phyloP scores from a whole-genome alignment of 2,888 invertebrate genomes.

The Drosophila macrothrix region DNA sequence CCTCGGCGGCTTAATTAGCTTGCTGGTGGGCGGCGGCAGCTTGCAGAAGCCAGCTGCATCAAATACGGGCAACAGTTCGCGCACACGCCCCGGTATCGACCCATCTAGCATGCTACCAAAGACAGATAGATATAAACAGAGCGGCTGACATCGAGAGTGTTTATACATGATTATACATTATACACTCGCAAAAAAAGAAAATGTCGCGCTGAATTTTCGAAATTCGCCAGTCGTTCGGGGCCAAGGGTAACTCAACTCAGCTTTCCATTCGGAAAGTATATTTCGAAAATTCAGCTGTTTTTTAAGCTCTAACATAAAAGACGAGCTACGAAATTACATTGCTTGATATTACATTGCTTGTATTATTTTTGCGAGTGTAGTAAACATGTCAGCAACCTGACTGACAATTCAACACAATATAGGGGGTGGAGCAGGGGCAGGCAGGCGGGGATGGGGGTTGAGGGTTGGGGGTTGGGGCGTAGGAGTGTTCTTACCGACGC shows the following conservation, averaged over 20 bases:
- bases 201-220: neutral
- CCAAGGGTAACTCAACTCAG: neutral
- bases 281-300: neutral
- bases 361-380: neutral
- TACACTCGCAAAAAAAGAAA: conserved; percentile 4
- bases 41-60: conserved; percentile 94
- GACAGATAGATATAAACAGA: neutral
- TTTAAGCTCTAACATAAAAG: neutral
- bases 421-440: neutral
- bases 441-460: too few species aligned
- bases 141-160: neutral
- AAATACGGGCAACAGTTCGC: conserved; percentile 92
- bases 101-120: conserved; percentile 88
- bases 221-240: neutral
- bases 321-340: neutral
- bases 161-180: neutral
- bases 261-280: neutral
- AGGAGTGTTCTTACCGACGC: conserved; percentile 80
- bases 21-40: conserved; percentile 92
- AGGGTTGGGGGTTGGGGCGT: too few species aligned
- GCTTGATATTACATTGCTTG: neutral
- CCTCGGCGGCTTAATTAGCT: conserved; percentile 89
- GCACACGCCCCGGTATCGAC: conserved; percentile 89
- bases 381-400: neutral
- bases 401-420: neutral